Evolutionary conservation across 1,140 invertebrate genomes (phyloP).

Genomic region (Drosophila malerkotliana): DNA sequence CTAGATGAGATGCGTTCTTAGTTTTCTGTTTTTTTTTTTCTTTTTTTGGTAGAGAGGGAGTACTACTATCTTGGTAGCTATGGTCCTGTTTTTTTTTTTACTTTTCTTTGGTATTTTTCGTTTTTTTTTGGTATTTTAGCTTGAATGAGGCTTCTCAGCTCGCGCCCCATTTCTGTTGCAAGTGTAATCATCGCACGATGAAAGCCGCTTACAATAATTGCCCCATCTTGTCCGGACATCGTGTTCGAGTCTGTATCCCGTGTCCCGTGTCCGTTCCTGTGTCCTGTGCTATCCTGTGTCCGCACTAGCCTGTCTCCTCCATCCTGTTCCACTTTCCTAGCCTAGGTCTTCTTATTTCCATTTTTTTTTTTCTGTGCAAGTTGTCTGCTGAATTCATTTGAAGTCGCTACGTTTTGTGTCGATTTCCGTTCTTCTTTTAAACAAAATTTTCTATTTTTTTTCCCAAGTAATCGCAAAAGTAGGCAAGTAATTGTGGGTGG

Average conservation of each 20-base stretch:
- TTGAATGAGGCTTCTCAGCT: conserved; percentile 33
- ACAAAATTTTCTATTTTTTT: too few species aligned
- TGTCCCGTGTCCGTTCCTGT: conserved; percentile 10
- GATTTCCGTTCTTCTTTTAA: conserved; percentile 46
- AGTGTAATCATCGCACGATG: conserved; percentile 81
- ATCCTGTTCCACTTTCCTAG: not conserved
- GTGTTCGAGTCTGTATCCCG: conserved; percentile 38
- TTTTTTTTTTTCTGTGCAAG: not conserved
- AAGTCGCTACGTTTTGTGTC: conserved; percentile 66
- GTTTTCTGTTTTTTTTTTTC: conserved; percentile 20
- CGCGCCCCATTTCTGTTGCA: conserved; percentile 75
- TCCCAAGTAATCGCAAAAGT: conserved; percentile 37
- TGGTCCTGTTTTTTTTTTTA: not conserved
- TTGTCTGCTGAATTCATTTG: conserved; percentile 57
- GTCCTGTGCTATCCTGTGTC: not conserved
- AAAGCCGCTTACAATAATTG: conserved; percentile 82
- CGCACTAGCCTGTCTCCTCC: not conserved
- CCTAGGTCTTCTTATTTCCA: conserved; percentile 5
- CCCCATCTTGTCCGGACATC: conserved; percentile 72
- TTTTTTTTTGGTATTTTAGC: conserved; percentile 8
- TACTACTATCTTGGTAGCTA: not conserved
- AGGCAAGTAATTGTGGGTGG: conserved; percentile 8
- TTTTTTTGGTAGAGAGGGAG: not conserved
- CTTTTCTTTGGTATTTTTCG: not conserved
- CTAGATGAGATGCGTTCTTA: conserved; percentile 44